Base-by-base conservation (phyloP, 1,140 invertebrate species). In the Berghia stephanieae region DNA sequence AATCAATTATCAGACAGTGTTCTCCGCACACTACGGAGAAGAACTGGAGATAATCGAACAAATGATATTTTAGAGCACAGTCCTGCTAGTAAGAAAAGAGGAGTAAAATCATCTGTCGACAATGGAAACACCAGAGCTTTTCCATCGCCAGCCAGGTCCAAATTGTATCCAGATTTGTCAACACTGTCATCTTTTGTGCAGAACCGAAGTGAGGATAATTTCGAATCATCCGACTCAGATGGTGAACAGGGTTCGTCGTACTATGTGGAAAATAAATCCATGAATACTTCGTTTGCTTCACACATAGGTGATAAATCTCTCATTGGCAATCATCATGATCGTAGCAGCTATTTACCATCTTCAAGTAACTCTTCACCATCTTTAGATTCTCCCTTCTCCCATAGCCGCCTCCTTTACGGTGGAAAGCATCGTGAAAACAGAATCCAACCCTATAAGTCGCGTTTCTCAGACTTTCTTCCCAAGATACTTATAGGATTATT, bases 201-300 rank as follows among this genome's bases (percentile, higher is more conserved):
- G 63, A 18, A 36, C 31, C 52, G 27, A 44, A 55, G 46, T 42
- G 77, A 79, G n/a, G 78, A 79, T 69, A 79, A 76, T n/a, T 81
- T 83, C 75, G 86, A 87, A 46, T 85, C 84, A 46, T 84, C 84
- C 10, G 86, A 87, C 63, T 83, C 80, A 36, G 86, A 85, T 57
- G 57, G 80, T 18, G 86, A 87, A 60, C 83, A 83, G 44, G 85
- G 86, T 75, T 76, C 81, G 2, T 84, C 83, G 77, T 81, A 21
- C 2, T 3, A 83, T 60, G 84, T 86, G 21, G 83, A 83, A 71
- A 85, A 86, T 74, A 84, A 84, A 68, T 86, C 83, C 18, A 79
- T 86, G 24, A 85, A 85, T 73, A 87, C 83, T 40, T 83, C 82
- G 24, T 83, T 85, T 63, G 40, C 70, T n/a, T n/a, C n/a, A n/a